Conservation (phyloP, 2,113 vertebrate genomes). For the Candoia aspera region DNA sequence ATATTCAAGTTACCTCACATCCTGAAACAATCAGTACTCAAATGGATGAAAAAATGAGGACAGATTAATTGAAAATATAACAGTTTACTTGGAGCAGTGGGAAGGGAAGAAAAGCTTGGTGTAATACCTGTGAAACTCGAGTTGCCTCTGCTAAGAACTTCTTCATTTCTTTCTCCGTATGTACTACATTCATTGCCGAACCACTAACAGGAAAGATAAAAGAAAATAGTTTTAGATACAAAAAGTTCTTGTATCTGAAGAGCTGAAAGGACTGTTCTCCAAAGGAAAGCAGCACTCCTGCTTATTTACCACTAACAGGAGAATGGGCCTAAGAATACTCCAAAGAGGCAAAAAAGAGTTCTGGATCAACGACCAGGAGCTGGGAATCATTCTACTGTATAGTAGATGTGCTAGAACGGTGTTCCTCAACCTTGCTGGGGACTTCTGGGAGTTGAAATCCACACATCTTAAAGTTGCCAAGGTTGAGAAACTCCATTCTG, state of each 20-base stretch:
- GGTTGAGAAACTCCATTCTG: neutral
- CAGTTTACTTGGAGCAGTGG: neutral
- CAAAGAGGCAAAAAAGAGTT: neutral
- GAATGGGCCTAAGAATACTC: constrained; percentile 18
- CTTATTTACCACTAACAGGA: neutral
- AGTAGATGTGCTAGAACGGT: neutral
- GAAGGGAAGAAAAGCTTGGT: neutral
- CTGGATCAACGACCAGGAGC: neutral
- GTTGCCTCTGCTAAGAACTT: constrained; percentile 91
- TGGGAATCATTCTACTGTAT: rapidly evolving
- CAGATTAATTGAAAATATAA: neutral
- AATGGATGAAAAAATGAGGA: neutral
- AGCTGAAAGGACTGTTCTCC: neutral
- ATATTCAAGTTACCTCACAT: constrained; percentile 5
- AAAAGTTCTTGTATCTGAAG: neutral
- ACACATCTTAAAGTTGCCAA: neutral
- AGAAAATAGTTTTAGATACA: neutral
- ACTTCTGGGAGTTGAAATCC: neutral
- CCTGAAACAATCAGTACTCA: neutral
- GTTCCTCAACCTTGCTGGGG: neutral
- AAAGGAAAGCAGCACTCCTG: neutral
- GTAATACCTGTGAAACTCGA: constrained; percentile 90
- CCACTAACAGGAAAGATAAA: constrained; percentile 75
- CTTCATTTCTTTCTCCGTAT: constrained; percentile 92
- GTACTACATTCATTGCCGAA: constrained; percentile 93